Percentiles rank a stretch among this genome's conserved stretches.
These are phyloP conservation scores for Ophthalmolycus amberensis DNA, from an alignment of 2,113 vertebrate genomes.

Conservation along the genomic window DNA sequence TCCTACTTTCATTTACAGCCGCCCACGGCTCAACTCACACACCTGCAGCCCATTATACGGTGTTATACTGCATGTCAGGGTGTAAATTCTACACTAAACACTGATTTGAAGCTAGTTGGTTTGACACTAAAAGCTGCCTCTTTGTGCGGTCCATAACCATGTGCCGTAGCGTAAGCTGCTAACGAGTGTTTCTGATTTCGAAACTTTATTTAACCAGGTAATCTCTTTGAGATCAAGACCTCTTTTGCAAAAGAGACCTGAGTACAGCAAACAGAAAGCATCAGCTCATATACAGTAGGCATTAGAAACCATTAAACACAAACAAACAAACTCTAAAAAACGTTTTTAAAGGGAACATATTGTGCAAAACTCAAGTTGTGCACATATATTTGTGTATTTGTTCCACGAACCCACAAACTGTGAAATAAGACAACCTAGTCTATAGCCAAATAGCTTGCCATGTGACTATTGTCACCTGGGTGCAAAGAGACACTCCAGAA, in stretches of 20 bases:
- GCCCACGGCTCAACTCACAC: constrained; percentile 29
- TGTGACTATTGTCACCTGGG: too few relatives aligned
- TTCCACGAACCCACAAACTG: too few relatives aligned
- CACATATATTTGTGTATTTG: too few relatives aligned
- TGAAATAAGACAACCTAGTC: too few relatives aligned
- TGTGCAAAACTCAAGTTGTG: too few relatives aligned
- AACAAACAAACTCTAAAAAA: neutral
- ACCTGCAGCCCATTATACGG: constrained; percentile 51
- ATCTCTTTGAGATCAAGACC: neutral
- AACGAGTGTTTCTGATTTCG: neutral
- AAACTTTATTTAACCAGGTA: neutral
- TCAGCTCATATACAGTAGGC: neutral
- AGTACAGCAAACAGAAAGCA: neutral
- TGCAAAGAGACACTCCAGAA: too few relatives aligned
- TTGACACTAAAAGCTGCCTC: neutral
- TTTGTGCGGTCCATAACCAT: neutral
- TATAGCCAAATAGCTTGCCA: too few relatives aligned
- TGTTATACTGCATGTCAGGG: neutral
- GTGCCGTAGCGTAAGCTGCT: neutral
- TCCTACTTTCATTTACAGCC: constrained; percentile 32
- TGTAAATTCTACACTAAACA: constrained; percentile 15
- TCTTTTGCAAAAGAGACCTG: neutral
- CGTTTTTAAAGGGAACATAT: too few relatives aligned
- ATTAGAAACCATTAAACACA: neutral
- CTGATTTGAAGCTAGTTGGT: neutral